phyloP scores from a whole-genome alignment of 2,888 invertebrate genomes.

The Dasysyrphus albostriatus region DNA sequence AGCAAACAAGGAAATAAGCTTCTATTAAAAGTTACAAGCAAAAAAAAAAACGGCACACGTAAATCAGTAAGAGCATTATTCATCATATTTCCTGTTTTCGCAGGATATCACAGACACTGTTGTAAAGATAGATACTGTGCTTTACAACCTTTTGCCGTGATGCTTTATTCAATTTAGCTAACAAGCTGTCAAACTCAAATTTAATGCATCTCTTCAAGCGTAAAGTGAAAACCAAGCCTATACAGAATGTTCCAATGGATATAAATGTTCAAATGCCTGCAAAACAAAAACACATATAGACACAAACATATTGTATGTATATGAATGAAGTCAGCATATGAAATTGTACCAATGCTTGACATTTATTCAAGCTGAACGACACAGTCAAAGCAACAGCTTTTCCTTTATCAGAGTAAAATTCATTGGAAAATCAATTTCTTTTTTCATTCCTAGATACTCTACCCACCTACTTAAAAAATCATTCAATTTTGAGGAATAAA shows the following conservation, averaged over 20 bases:
- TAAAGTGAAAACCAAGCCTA: not conserved
- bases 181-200: slow-evolving; percentile 4
- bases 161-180: not conserved
- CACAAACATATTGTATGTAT: not conserved
- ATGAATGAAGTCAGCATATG: not conserved
- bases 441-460: too few relatives aligned
- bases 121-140: not conserved
- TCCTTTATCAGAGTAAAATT: not conserved
- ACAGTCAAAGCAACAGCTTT: not conserved
- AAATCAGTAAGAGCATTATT: not conserved
- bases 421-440: not conserved
- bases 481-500: too few relatives aligned
- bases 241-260: not conserved
- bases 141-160: not conserved
- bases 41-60: not conserved
- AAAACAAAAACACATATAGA: not conserved
- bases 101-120: not conserved
- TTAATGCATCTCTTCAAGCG: slow-evolving; percentile 1
- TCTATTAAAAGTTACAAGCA: not conserved
- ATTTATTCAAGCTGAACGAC: not conserved
- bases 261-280: not conserved
- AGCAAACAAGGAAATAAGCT: not conserved
- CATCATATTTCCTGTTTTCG: not conserved
- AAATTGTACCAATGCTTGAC: not conserved
- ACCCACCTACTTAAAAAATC: too few relatives aligned